Conservation (phyloP, 2,113 vertebrate genomes). For the Mastomys natalensis region DNA sequence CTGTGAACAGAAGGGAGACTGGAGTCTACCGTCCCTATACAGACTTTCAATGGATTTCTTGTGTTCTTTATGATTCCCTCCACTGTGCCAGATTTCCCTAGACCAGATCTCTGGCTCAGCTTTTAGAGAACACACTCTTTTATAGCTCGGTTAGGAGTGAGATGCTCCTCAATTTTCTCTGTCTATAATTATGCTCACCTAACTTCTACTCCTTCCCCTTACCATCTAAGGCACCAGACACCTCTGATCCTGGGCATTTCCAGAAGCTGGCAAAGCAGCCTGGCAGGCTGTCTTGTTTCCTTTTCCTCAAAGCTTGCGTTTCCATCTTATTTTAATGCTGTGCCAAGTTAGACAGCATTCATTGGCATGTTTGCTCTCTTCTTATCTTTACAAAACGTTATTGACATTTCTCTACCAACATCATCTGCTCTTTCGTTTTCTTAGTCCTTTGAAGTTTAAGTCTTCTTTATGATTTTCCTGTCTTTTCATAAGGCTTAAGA, state of each 20-base stretch:
- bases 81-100: background rate
- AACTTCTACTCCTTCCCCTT: background rate
- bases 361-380: slow-evolving; percentile 49
- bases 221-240: background rate
- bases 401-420: slow-evolving; percentile 39
- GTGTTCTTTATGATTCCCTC: background rate
- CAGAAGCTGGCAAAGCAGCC: background rate
- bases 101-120: background rate
- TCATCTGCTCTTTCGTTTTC: slow-evolving; percentile 40
- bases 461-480: slow-evolving; percentile 16
- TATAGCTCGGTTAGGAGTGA: background rate
- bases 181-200: background rate
- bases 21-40: background rate
- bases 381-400: slow-evolving; percentile 16
- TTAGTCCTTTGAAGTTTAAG: slow-evolving; percentile 54
- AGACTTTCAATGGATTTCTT: background rate
- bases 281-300: background rate
- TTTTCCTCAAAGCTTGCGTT: background rate
- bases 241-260: background rate
- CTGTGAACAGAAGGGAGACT: background rate
- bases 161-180: background rate
- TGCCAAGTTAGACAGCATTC: slow-evolving; percentile 50
- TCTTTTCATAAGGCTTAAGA: slow-evolving; percentile 15
- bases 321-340: slow-evolving; percentile 37
- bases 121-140: background rate